Conservation (phyloP, 2,888 invertebrate species). For the Tetranychus truncatus region DNA sequence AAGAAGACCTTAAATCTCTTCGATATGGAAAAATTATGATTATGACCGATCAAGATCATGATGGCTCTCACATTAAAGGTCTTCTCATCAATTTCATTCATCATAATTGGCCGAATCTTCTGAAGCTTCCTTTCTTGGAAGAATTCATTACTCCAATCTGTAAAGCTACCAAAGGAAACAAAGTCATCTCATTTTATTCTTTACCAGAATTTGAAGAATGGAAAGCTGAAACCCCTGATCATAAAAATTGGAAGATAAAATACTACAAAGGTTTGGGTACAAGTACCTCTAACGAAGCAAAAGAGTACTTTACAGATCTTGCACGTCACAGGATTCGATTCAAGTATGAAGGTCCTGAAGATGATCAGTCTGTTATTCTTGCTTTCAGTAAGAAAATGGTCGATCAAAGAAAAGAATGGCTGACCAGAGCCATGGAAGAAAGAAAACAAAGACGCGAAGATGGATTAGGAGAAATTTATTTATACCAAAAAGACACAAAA, state of each 20-base stretch:
- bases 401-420: constrained; percentile 91
- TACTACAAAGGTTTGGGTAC: constrained; percentile 99
- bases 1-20: constrained; percentile 69
- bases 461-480: constrained; percentile 65
- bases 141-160: constrained; percentile 99
- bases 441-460: constrained; percentile 61
- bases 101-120: constrained; percentile 86
- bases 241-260: constrained; percentile 78
- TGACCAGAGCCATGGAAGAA: constrained; percentile 86
- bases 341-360: constrained; percentile 62
- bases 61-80: constrained; percentile 97
- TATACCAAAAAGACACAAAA: constrained; percentile 75
- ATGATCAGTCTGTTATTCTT: constrained; percentile 64
- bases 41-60: constrained; percentile 97
- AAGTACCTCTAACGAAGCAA: constrained; percentile 91
- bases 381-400: constrained; percentile 87
- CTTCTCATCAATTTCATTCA: constrained; percentile 95
- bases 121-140: constrained; percentile 77
- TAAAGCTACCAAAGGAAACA: constrained; percentile 61
- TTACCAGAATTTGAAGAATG: constrained; percentile 96
- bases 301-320: constrained; percentile 96
- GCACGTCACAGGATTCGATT: constrained; percentile 72
- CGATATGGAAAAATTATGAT: constrained; percentile 95
- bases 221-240: constrained; percentile 71
- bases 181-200: constrained; percentile 73